Percentiles rank a stretch among this genome's conserved stretches.
These are phyloP conservation scores for Nephila pilipes DNA, from an alignment of 1,140 invertebrate genomes.

Conservation along the genomic window DNA sequence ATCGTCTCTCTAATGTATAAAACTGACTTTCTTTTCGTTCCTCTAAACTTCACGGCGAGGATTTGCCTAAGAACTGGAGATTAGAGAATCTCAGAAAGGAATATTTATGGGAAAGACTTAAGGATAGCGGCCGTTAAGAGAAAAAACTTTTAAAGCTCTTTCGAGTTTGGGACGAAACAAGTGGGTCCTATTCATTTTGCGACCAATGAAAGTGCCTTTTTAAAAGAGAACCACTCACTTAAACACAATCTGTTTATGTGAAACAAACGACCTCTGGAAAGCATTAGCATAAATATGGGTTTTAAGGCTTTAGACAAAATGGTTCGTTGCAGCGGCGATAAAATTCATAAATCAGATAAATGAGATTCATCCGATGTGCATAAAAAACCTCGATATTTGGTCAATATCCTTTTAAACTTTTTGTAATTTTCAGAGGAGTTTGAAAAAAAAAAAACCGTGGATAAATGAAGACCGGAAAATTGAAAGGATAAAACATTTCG, in stretches of 20 bases:
- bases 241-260: conserved; percentile 42
- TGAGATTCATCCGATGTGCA: background rate
- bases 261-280: conserved; percentile 3
- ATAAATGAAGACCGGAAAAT: too few species aligned
- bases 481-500: too few species aligned
- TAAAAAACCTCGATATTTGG: too few species aligned
- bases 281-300: conserved; percentile 51
- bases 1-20: background rate
- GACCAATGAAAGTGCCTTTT: background rate
- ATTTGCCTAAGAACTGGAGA: conserved; percentile 45
- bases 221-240: background rate
- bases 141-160: background rate
- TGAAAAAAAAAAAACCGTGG: too few species aligned
- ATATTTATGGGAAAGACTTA: conserved; percentile 4
- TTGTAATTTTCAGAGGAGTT: too few species aligned
- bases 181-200: conserved; percentile 2
- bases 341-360: conserved; percentile 32
- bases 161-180: conserved; percentile 1
- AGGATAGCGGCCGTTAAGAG: background rate
- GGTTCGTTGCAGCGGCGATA: background rate
- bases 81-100: conserved; percentile 14
- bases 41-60: conserved; percentile 36
- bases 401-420: too few species aligned
- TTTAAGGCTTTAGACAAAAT: conserved; percentile 32
- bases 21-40: background rate